Conservation (phyloP, 2,113 vertebrate genomes). For the Sminthopsis crassicaudata region DNA sequence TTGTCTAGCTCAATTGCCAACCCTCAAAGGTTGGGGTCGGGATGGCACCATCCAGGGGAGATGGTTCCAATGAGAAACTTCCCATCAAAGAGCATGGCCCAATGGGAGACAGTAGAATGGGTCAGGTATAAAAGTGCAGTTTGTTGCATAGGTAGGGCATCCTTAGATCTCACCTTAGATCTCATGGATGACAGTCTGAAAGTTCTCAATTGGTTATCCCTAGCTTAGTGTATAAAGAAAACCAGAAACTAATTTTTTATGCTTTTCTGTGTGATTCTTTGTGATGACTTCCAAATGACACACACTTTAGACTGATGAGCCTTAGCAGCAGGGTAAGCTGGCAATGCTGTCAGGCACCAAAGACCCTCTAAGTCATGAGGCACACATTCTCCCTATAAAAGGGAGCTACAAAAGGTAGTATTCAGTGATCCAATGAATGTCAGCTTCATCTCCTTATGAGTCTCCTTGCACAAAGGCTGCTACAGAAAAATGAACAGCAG, state of each 20-base stretch:
- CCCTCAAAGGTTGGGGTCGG: neutral
- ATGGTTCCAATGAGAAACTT: neutral
- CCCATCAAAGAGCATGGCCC: neutral
- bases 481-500: conserved; percentile 25
- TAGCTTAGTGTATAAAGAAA: conserved; percentile 19
- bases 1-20: neutral
- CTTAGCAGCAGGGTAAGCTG: neutral
- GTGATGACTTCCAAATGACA: neutral
- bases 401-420: conserved; percentile 14
- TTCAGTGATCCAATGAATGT: conserved; percentile 6
- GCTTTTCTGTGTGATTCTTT: conserved; percentile 22
- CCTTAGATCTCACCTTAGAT: fast-evolving
- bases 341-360: neutral
- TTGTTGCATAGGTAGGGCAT: neutral
- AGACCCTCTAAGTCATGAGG: neutral
- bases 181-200: neutral
- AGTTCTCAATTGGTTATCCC: neutral
- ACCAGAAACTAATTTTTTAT: neutral
- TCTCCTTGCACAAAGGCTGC: conserved; percentile 2
- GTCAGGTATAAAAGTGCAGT: neutral
- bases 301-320: neutral
- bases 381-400: neutral
- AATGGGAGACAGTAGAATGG: neutral
- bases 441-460: conserved; percentile 3
- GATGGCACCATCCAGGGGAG: neutral